Base-by-base conservation (phyloP, 2,888 invertebrate species). In the Nomada hirtipes region DNA sequence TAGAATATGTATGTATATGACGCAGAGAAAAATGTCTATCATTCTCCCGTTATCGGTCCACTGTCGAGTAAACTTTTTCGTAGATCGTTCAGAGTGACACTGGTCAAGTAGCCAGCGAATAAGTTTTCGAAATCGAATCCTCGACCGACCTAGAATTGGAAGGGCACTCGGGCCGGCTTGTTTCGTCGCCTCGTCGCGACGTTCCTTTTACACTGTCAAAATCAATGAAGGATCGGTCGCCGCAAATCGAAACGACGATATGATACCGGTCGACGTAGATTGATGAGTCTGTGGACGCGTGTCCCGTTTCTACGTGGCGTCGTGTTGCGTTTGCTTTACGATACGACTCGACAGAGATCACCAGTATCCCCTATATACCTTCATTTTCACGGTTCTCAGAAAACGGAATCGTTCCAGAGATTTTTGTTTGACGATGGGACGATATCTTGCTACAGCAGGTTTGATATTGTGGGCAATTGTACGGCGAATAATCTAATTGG, bases 171-270 rank as follows among this genome's bases (percentile, higher is more conserved):
- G 44, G 18, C 47, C 52, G 53, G 26, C 18, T 42, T 59, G 72
- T 50, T 50, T 60, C 65, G 20, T 59, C 68, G 50, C 65, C 69
- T 55, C 53, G 64, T 76, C 73, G 55, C 59, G 76, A 69, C 65
- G 77, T 69, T 67, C 82, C 81, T 87, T 86, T 86, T 82, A 72
- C 79, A 55, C 65, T 82, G 83, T 83, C 81, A 72, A 70, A 69
- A 20, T 47, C 79, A 76, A 82, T 80, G 83, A 83, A 78, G 83
- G 76, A 64, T 55, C 64, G 76, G 64, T 72, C 47, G 68, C 77
- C 81, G 74, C 87, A 79, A 88, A 82, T 80, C 84, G 87, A 82
- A 88, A 85, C 74, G 81, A 79, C 76, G 82, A 83, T 84, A 78
- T 77, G 77, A 85, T 80, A 77, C 78, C 65, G 29, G n/a, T 53